phyloP scores from a whole-genome alignment of 2,888 invertebrate species.

The Ochlodes sylvanus region DNA sequence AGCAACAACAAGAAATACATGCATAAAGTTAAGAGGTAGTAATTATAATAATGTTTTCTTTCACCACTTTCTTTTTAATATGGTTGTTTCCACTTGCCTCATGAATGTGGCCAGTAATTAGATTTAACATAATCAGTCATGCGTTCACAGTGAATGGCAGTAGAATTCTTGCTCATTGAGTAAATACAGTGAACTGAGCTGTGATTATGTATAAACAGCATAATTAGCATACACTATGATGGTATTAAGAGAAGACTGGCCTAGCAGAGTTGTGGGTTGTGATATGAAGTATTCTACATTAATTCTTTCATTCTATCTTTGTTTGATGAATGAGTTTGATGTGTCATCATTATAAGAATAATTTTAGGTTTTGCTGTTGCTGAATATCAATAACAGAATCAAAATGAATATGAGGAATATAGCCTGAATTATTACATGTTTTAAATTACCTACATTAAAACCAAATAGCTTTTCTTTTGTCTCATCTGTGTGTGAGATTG shows the following conservation, averaged over 20 bases:
- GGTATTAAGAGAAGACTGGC: no score
- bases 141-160: slow-evolving; percentile 28
- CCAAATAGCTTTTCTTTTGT: slow-evolving; percentile 7
- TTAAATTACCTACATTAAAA: neutral
- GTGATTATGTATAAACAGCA: no score
- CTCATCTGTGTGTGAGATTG: slow-evolving; percentile 30
- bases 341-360: no score
- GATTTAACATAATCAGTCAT: slow-evolving; percentile 33
- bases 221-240: no score
- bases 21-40: neutral
- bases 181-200: neutral
- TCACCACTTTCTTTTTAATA: slow-evolving; percentile 30
- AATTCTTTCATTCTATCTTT: no score
- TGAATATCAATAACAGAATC: no score
- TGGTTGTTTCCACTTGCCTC: slow-evolving; percentile 4
- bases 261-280: no score
- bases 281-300: no score
- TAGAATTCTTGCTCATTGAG: slow-evolving; percentile 22
- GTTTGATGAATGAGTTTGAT: no score
- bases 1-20: neutral
- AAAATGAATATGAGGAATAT: no score
- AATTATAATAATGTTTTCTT: slow-evolving; percentile 16
- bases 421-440: no score
- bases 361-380: no score
- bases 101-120: slow-evolving; percentile 30